Percentiles rank a stretch among this genome's conserved stretches.
Evolutionary conservation across 2,797 vertebrate genomes (phyloP).

Genomic region (Ataeniobius toweri): DNA sequence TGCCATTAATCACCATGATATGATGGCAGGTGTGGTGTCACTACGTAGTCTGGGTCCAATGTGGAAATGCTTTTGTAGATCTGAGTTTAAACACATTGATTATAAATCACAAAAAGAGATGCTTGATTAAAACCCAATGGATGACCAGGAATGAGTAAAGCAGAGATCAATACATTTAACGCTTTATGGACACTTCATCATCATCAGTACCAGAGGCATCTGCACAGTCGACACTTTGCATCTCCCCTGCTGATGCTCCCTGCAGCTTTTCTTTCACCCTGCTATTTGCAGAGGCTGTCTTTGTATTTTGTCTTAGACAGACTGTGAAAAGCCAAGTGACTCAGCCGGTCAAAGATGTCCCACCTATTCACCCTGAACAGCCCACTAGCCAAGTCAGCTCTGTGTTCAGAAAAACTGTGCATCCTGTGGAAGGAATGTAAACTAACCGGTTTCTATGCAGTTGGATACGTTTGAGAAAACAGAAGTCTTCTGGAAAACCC

Average conservation of each 20-base stretch:
- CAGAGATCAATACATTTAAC: not conserved
- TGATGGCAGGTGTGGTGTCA: conserved; percentile 23
- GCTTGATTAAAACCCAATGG: not conserved
- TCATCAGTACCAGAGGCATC: not conserved
- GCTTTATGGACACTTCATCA: not conserved
- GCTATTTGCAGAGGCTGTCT: not conserved
- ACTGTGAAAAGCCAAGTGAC: not conserved
- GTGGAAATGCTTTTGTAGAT: not conserved
- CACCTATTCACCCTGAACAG: not conserved
- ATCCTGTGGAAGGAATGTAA: not conserved
- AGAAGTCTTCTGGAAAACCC: not conserved
- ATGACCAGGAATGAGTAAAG: not conserved
- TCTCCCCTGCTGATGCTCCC: not conserved
- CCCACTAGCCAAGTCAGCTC: not conserved
- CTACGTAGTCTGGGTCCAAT: not conserved
- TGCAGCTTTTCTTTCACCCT: not conserved
- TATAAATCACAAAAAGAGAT: not conserved
- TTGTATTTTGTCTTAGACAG: not conserved
- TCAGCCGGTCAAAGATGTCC: not conserved
- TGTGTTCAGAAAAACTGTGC: not conserved
- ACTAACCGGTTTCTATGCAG: too few species aligned
- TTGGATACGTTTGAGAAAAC: not conserved
- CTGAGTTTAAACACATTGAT: not conserved
- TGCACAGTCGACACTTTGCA: not conserved
- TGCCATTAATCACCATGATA: conserved; percentile 19